Percentiles rank a stretch among this genome's conserved stretches.
Conservation (phyloP, 2,113 vertebrate genomes). For the Lynx canadensis region DNA sequence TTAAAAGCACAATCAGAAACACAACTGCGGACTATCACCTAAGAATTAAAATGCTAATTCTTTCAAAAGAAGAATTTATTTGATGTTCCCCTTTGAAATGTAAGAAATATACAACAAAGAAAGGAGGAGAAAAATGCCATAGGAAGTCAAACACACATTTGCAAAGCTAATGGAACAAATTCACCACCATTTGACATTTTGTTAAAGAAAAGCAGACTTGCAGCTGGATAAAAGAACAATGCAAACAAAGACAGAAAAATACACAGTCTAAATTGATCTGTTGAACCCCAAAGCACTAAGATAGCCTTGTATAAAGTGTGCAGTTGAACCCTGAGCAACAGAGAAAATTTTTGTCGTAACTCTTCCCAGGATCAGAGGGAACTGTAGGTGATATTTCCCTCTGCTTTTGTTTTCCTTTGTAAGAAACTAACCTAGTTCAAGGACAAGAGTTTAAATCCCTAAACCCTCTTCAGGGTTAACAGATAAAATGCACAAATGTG, state of each 20-base stretch:
- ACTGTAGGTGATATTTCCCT: slow-evolving; percentile 39
- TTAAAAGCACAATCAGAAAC: slow-evolving; percentile 72
- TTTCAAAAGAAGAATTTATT: slow-evolving; percentile 75
- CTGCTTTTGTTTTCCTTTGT: slow-evolving; percentile 58
- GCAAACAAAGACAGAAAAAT: slow-evolving; percentile 77
- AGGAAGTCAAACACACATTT: slow-evolving; percentile 77
- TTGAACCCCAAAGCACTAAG: slow-evolving; percentile 62
- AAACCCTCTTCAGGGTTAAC: not conserved
- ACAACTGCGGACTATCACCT: slow-evolving; percentile 68
- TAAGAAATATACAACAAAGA: slow-evolving; percentile 75
- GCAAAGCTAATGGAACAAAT: slow-evolving; percentile 83
- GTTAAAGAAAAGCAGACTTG: slow-evolving; percentile 70
- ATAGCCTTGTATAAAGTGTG: slow-evolving; percentile 50
- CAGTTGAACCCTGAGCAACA: slow-evolving; percentile 70
- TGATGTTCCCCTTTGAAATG: slow-evolving; percentile 78
- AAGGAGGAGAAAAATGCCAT: slow-evolving; percentile 66
- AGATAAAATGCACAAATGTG: slow-evolving; percentile 64
- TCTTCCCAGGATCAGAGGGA: slow-evolving; percentile 39
- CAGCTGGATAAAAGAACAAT: slow-evolving; percentile 76
- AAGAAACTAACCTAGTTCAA: slow-evolving; percentile 50
- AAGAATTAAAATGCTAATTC: slow-evolving; percentile 78
- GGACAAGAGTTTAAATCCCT: slow-evolving; percentile 48
- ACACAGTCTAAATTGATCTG: slow-evolving; percentile 74
- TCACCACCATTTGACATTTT: slow-evolving; percentile 79
- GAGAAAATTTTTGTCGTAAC: not conserved